Conservation (phyloP, 1,140 invertebrate species). For the Ooceraea biroi region DNA sequence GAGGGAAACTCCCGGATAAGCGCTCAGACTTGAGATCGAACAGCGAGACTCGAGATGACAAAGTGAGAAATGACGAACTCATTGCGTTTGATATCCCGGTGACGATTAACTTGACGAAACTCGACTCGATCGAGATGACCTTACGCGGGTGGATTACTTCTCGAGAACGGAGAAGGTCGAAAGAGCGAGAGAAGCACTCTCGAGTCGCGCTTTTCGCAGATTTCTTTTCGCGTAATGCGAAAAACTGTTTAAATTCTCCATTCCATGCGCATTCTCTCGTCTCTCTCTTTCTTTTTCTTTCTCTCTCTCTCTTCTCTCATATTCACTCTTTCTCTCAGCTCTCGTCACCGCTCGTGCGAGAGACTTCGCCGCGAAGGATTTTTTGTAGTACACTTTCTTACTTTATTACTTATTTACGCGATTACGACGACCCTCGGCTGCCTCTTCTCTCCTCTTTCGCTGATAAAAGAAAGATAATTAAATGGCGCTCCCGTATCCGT, state of each 20-base stretch:
- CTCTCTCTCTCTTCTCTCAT: background rate
- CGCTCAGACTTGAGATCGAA: conserved; percentile 5
- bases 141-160: background rate
- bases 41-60: conserved; percentile 5
- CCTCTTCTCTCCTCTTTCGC: background rate
- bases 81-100: background rate
- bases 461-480: conserved; percentile 29
- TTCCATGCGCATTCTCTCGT: conserved; percentile 54
- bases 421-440: conserved; percentile 7
- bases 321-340: conserved; percentile 35
- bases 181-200: background rate
- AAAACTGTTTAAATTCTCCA: conserved; percentile 37
- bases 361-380: conserved; percentile 46
- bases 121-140: background rate
- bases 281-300: conserved; percentile 8
- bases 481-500: conserved; percentile 12
- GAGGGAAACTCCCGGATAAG: background rate
- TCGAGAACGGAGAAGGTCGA: background rate
- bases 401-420: conserved; percentile 49
- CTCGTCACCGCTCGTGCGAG: conserved; percentile 36
- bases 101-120: background rate
- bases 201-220: conserved; percentile 36
- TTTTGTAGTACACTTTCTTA: conserved; percentile 63
- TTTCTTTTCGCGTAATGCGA: conserved; percentile 5
- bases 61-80: background rate